Evolutionary conservation across 2,113 vertebrate species (phyloP).

Genomic region (Siphamia tubifer): DNA sequence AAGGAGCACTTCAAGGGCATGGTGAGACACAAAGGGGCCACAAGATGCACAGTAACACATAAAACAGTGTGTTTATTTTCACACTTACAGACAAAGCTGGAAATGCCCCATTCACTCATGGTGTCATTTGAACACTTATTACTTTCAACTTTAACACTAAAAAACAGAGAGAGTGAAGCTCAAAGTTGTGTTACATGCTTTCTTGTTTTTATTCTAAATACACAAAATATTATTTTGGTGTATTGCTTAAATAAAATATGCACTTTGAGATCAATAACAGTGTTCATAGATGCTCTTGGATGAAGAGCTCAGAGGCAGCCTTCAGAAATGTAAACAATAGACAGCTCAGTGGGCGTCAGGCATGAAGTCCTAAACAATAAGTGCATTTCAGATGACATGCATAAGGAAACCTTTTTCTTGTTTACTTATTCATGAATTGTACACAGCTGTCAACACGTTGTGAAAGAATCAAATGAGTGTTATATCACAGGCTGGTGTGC

Average conservation of each 20-base stretch:
- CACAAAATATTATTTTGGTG: background rate
- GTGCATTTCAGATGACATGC: conserved; percentile 14
- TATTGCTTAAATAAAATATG: background rate
- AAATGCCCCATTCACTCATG: conserved; percentile 8
- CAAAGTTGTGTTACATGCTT: background rate
- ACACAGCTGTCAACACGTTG: conserved; percentile 23
- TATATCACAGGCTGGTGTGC: conserved; percentile 3
- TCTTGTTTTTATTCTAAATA: background rate
- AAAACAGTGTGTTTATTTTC: conserved; percentile 11
- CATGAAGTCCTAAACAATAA: conserved; percentile 36
- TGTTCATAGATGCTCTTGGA: conserved; percentile 17
- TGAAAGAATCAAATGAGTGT: background rate
- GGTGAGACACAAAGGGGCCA: conserved; percentile 3
- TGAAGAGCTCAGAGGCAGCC: conserved; percentile 14
- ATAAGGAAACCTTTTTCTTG: conserved; percentile 9
- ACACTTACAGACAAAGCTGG: background rate
- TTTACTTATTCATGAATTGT: conserved; percentile 8
- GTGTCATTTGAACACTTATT: background rate
- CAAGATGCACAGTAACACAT: background rate
- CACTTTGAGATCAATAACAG: conserved; percentile 19
- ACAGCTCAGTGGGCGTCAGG: conserved; percentile 17
- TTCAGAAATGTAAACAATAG: conserved; percentile 23
- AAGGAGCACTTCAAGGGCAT: conserved; percentile 60
- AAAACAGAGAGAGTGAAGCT: background rate
- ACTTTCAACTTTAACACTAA: background rate